Base-by-base conservation (phyloP, 2,888 invertebrate genomes). In the Drosophila limbata region DNA sequence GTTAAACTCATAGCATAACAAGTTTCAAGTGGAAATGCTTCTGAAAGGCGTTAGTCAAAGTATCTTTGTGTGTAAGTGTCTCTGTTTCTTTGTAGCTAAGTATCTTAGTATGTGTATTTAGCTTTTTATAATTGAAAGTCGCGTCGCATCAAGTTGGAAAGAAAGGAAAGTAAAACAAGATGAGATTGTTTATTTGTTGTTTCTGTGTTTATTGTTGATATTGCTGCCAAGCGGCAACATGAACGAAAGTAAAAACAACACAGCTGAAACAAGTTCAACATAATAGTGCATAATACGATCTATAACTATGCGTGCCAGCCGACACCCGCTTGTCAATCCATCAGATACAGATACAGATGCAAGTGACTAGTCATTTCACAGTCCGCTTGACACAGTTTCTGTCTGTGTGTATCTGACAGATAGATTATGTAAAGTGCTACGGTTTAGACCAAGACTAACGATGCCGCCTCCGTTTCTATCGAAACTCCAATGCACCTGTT, bases 161-260 rank as follows among this genome's bases (percentile, higher is more conserved):
- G 83, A 84, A 84, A 82, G 88, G 88, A 84, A 84, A 84, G 84
- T 84, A 84, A 84, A 84, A 87, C 88, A 78, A 75, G 82, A 87
- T 78, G 85, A 67, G 75, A 77, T 75, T 77, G 73, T 73, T 73
- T 68, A 42, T 69, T 65, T 47, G 67, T 73, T 47, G 64, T 69
- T 61, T 42, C 42, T 45, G 61, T 73, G 69, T 67, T 70, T 63
- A 62, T 69, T 67, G 75, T 68, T 65, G 61, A 52, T 51, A 4
- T 60, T 51, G 35, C 61, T 63, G 63, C 44, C 63, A 62, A 37
- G 80, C 67, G 48, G 69, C 39, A 61, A 56, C 59, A 59, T 79
- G 69, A 83, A 88, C 84, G 83, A 83, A 83, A 83, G 83, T 83
- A 83, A 83, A 83, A 83, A 73, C 79, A 89, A 89, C 84, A 63